Base-by-base conservation (phyloP, 2,888 invertebrate species). In the Teleiodes luculella region DNA sequence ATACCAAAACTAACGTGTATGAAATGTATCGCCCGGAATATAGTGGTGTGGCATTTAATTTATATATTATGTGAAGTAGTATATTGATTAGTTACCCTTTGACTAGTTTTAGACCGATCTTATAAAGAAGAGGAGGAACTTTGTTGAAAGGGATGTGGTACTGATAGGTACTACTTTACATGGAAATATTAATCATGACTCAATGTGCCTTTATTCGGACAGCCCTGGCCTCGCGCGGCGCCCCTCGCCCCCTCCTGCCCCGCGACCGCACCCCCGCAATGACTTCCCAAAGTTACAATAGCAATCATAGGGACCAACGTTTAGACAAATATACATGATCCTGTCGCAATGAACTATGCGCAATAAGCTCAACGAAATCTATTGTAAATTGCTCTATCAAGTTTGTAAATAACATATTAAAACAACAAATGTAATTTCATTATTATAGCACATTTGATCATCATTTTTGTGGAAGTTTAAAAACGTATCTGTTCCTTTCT, bases 281-380 rank as follows among this genome's bases (percentile, higher is more conserved):
- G 66, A 75, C 72, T 69, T 78, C 76, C 78, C 69, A 63, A 68
- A 70, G 73, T 75, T 80, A 83, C 86, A 86, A 88, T 88, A 87
- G 86, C 82, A 86, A 88, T 82, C 78, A 82, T 86, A 86, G 89
- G 89, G 89, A 89, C 88, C 88, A 88, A 89, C 77, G 82, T 88
- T 88, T 89, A 87, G 86, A 87, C 76, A 86, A 88, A 84, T 88
- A 88, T 88, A 84, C 82, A 84, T 70, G 76, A 79, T 77, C 76
- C 75, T 70, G 76, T 73, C 74, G 78, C 76, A 74, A 73, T 65
- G 65, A 70, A 67, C 74, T 67, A 69, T 72, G 71, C 76, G 78
- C 75, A 76, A 73, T 69, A 74, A 74, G 68, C 74, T 80, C 78
- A 79, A 79, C 73, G 73, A 81, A 83, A 66, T 59, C 57, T 64